Percentiles rank a stretch among this genome's conserved stretches.
These are phyloP conservation scores for Manduca sexta DNA, from an alignment of 1,140 invertebrate genomes.

Conservation along the genomic window DNA sequence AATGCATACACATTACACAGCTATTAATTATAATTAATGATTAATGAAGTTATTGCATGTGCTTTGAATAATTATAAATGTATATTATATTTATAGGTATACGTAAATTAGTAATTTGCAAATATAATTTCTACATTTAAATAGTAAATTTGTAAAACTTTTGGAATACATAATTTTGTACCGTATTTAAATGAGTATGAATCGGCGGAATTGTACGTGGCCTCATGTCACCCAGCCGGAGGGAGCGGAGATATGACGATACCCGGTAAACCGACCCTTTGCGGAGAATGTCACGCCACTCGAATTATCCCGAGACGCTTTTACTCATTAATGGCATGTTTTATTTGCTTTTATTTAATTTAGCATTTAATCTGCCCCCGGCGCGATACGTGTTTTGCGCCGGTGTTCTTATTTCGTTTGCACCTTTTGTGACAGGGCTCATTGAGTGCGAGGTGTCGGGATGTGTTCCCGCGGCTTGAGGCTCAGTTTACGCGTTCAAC, in stretches of 20 bases:
- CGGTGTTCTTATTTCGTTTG: conserved; percentile 56
- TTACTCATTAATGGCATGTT: conserved; percentile 59
- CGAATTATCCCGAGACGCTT: conserved; percentile 52
- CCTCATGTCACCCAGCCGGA: conserved; percentile 22
- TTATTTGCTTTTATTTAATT: conserved; percentile 73
- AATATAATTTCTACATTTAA: too few species aligned
- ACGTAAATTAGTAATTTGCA: too few species aligned
- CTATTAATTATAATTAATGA: too few species aligned
- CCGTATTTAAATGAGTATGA: too few species aligned
- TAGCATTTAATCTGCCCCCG: conserved; percentile 66
- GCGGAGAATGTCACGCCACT: conserved; percentile 41
- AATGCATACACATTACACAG: not conserved
- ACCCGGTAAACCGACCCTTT: conserved; percentile 29
- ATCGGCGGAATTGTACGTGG: conserved; percentile 17
- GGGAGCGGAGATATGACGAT: not conserved
- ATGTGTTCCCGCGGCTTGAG: conserved; percentile 59
- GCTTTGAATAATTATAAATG: not conserved
- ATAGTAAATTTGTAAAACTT: too few species aligned
- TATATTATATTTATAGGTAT: too few species aligned
- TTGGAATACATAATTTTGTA: too few species aligned
- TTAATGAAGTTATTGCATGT: not conserved
- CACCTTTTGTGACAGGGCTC: conserved; percentile 68
- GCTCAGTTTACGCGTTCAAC: conserved; percentile 64
- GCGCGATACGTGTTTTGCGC: conserved; percentile 48
- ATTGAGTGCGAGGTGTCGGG: conserved; percentile 68